Conservation (phyloP, 2,113 vertebrate species). For the Oncorhynchus mykiss region DNA sequence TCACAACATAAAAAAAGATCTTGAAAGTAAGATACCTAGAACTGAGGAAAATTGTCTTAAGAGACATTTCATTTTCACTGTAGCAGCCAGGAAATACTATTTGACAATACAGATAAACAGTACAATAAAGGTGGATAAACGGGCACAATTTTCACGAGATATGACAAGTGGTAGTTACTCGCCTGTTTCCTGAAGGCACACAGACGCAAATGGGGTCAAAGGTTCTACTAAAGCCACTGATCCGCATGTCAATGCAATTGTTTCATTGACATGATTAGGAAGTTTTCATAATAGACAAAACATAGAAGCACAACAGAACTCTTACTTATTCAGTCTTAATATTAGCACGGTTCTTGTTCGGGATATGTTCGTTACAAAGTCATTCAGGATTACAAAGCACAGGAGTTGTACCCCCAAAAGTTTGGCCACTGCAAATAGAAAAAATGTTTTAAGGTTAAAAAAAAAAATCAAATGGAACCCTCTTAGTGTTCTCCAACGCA, state of each 20-base stretch:
- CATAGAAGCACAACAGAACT: neutral
- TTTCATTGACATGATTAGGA: constrained; percentile 31
- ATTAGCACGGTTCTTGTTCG: neutral
- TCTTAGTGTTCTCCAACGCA: neutral
- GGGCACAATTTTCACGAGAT: neutral
- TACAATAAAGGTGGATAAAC: neutral
- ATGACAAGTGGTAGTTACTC: neutral
- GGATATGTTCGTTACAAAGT: neutral
- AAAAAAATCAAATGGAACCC: neutral
- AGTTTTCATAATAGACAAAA: constrained; percentile 10
- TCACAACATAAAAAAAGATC: constrained; percentile 59
- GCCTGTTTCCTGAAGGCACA: constrained; percentile 41
- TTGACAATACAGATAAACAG: constrained; percentile 24
- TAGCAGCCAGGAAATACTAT: constrained; percentile 56
- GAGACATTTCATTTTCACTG: constrained; percentile 45
- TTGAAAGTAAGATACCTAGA: constrained; percentile 42
- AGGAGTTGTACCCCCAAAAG: neutral
- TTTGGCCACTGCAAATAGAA: neutral
- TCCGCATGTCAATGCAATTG: constrained; percentile 29
- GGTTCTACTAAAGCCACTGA: constrained; percentile 39
- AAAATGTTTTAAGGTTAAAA: neutral
- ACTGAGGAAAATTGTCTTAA: constrained; percentile 36
- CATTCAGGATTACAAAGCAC: neutral
- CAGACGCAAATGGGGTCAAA: constrained; percentile 25
- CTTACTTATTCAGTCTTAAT: constrained; percentile 8